Evolutionary conservation across 1,140 invertebrate species (phyloP), one percentile per base, ranked within the genome.

Genomic region (Phortica variegata): DNA sequence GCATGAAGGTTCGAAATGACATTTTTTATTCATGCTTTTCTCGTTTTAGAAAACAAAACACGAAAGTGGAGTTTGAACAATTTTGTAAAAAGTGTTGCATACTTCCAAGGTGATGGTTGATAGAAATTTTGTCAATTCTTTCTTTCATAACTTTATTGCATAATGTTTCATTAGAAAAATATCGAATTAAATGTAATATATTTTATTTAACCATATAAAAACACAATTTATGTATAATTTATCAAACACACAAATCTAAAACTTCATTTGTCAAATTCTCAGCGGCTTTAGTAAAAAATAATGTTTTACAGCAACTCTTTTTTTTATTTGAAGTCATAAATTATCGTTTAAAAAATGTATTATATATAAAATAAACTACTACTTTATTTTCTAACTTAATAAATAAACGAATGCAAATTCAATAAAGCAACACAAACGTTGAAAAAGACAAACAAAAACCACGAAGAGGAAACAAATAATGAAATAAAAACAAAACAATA

Each of bases 341-440:
- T 6, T 12, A 29, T 7, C 6, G 26, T 29, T 29, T 29, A 29
- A 29, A 29, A 29, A 7, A 29, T 29, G 6, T 29, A 29, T 12
- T 29, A 47, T 42, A 26, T 36, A 48, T 26, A 45, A 29, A 19
- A 23, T 40, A 29, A 7, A 40, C 47, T 36, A 45, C 34, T 19
- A 21, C 34, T 36, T 1, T 33, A 17, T 21, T 34, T 20, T 23
- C 49, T 21, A 32, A 49, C 53, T 56, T 56, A 41, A 56, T 53
- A 53, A 49, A 56, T 7, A 29, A 54, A 54, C 43, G 53, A n/a
- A 54, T 57, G 6, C 48, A 47, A 49, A 36, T 45, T 49, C 46
- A 43, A 16, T n/a, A 1, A 46, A 45, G 20, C 26, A 56, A 41
- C 37, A 32, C 20, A 38, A n/a, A 19, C 13, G 9, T 16, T 20